Percentiles rank a stretch among this genome's conserved stretches.
phyloP scores from a whole-genome alignment of 2,888 invertebrate genomes.

The Sinodicranocentrus sp. region DNA sequence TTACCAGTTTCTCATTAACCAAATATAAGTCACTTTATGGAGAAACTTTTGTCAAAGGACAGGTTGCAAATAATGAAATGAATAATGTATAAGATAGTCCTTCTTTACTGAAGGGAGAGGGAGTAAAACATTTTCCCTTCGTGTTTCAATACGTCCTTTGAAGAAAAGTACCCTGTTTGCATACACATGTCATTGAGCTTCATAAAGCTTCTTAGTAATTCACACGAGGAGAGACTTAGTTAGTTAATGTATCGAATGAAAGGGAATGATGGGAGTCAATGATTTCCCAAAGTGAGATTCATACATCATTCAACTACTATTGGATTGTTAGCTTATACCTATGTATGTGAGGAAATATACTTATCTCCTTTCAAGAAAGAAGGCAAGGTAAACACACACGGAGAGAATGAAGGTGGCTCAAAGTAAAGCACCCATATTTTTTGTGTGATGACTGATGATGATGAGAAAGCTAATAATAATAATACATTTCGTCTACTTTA shows the following conservation, averaged over 20 bases:
- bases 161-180: no score
- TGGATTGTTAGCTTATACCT: constrained; percentile 18
- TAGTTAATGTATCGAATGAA: not conserved
- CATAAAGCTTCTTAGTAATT: not conserved
- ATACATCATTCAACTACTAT: constrained; percentile 17
- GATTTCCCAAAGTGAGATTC: constrained; percentile 29
- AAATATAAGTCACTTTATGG: not conserved
- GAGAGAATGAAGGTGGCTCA: not conserved
- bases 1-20: not conserved
- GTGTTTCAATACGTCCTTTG: no score
- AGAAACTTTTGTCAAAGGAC: constrained; percentile 1
- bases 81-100: no score
- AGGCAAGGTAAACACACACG: not conserved
- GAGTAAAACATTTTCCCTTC: not conserved
- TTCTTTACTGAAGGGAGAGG: no score
- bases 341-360: no score
- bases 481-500: not conserved
- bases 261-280: not conserved
- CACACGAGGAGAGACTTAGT: not conserved
- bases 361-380: not conserved
- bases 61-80: not conserved
- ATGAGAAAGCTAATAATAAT: constrained; percentile 4
- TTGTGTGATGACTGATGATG: constrained; percentile 2
- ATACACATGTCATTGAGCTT: no score
- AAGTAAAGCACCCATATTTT: not conserved